phyloP scores from a whole-genome alignment of 2,797 vertebrate species.

The Pipistrellus pipistrellus region DNA sequence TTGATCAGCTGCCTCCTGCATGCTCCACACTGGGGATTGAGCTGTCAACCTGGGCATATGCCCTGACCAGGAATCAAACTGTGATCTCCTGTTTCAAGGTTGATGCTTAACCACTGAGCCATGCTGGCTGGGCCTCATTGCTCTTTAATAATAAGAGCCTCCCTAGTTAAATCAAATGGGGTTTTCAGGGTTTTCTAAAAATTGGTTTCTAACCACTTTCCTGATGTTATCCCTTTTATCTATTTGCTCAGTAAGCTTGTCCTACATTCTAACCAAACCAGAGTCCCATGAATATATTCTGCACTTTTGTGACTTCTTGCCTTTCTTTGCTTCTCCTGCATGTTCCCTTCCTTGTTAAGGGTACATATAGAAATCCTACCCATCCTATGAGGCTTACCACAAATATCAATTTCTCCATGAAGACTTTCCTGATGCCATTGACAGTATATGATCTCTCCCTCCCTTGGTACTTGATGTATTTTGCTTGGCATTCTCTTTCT shows the following conservation, averaged over 20 bases:
- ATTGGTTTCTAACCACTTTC: not conserved
- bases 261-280: not conserved
- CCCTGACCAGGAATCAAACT: too few species aligned
- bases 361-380: not conserved
- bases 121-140: not conserved
- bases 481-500: conserved; percentile 8
- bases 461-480: not conserved
- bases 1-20: too few species aligned
- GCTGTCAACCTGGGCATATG: too few species aligned
- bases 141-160: not conserved
- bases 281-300: not conserved
- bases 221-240: not conserved
- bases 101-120: too few species aligned
- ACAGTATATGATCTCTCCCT: not conserved
- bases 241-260: not conserved
- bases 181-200: not conserved
- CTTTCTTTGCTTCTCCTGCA: not conserved
- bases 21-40: too few species aligned
- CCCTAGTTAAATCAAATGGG: not conserved
- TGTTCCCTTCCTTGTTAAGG: not conserved
- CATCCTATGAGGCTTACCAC: not conserved
- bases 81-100: too few species aligned
- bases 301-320: not conserved
- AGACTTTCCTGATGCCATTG: not conserved
- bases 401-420: not conserved